Percentiles rank a stretch among this genome's conserved stretches.
Evolutionary conservation across 1,140 invertebrate genomes (phyloP).

Genomic region (Whitmania pigra): DNA sequence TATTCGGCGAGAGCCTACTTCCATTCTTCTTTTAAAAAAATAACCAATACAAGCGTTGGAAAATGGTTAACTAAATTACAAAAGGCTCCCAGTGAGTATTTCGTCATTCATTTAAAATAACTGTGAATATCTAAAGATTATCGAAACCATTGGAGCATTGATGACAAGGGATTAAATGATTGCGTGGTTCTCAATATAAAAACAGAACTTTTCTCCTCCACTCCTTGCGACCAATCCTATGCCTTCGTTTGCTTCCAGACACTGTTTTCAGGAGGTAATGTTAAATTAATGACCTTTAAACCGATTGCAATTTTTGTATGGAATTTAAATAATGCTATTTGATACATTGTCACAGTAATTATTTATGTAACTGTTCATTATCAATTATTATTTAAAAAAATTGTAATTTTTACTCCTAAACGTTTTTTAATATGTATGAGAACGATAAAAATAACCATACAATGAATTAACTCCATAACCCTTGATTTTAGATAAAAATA

Average conservation of each 20-base stretch:
- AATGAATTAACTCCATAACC: too few species aligned
- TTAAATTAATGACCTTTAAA: background rate
- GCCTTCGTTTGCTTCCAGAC: background rate
- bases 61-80: background rate
- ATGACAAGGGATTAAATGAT: background rate
- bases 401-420: too few species aligned
- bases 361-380: background rate
- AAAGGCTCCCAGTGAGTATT: background rate
- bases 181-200: background rate
- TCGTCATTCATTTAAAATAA: too few species aligned
- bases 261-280: background rate
- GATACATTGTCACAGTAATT: too few species aligned
- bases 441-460: too few species aligned
- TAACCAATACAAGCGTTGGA: background rate
- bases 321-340: background rate
- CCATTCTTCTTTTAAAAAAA: background rate
- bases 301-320: background rate
- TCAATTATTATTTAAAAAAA: too few species aligned
- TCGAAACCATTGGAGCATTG: background rate
- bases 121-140: slow-evolving; percentile 3
- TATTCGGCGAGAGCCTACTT: too few species aligned
- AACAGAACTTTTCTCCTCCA: background rate
- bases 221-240: background rate
- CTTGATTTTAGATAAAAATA: background rate
- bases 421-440: too few species aligned